Conservation (phyloP, 2,888 invertebrate genomes). For the Sarcophaga subvicina region DNA sequence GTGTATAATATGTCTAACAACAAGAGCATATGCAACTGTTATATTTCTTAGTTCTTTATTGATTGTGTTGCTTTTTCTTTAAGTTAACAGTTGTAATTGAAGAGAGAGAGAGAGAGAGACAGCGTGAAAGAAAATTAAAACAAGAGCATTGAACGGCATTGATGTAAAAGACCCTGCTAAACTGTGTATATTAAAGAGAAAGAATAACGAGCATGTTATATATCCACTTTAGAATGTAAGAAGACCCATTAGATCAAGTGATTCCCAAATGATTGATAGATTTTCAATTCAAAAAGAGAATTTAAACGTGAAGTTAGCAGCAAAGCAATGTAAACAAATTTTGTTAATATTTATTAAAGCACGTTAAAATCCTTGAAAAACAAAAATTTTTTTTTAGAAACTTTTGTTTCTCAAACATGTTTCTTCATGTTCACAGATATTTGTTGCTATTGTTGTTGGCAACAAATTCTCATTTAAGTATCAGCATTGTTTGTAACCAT, state of each 20-base stretch:
- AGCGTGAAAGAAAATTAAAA: constrained; percentile 1
- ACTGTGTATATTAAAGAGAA: too few relatives aligned
- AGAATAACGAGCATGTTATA: not conserved
- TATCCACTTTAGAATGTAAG: not conserved
- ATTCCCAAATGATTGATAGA: too few relatives aligned
- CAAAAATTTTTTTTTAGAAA: not conserved
- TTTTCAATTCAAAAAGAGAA: too few relatives aligned
- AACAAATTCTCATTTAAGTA: constrained; percentile 19
- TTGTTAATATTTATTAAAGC: too few relatives aligned
- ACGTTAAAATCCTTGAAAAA: too few relatives aligned
- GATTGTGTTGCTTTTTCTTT: constrained; percentile 26
- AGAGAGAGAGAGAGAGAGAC: not conserved
- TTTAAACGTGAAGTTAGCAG: too few relatives aligned
- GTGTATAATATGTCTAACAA: constrained; percentile 1
- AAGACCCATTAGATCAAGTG: too few relatives aligned
- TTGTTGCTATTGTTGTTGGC: not conserved
- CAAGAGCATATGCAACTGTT: constrained; percentile 16
- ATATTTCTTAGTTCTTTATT: constrained; percentile 25
- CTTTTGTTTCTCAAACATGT: not conserved
- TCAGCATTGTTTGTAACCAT: not conserved
- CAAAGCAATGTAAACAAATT: too few relatives aligned
- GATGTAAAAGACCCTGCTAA: not conserved
- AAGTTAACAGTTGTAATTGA: constrained; percentile 35
- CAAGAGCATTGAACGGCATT: constrained; percentile 62
- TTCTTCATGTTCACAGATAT: not conserved